These are phyloP conservation scores for Struthidea cinerea DNA, from an alignment of 2,113 vertebrate species.

Conservation along the genomic window DNA sequence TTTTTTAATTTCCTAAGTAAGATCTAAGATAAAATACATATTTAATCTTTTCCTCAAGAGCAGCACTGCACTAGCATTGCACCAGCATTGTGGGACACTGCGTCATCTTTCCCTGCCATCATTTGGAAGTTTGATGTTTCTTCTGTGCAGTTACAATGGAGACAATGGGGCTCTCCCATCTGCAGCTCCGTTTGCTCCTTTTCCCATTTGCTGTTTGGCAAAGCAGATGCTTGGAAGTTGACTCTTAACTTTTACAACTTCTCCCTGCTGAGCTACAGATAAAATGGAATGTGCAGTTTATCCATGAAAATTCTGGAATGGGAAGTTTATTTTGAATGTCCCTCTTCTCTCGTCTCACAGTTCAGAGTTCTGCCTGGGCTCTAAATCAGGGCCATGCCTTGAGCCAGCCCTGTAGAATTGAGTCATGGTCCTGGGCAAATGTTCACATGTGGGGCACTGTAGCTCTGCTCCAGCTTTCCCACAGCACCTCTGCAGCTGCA, in stretches of 20 bases:
- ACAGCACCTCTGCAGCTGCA: accelerated
- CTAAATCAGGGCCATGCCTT: accelerated
- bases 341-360: accelerated
- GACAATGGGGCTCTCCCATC: neutral
- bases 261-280: neutral
- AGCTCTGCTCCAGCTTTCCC: neutral
- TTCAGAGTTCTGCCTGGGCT: neutral
- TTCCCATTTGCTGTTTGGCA: neutral
- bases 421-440: accelerated
- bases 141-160: neutral
- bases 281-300: neutral
- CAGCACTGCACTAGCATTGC: neutral
- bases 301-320: neutral
- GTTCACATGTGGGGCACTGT: accelerated
- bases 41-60: neutral
- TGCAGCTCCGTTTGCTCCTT: neutral
- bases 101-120: neutral
- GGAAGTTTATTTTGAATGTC: neutral
- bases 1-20: neutral
- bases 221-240: neutral
- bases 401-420: accelerated
- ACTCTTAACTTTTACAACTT: neutral
- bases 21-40: neutral
- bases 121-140: neutral
- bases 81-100: neutral